Conservation (phyloP, 2,888 invertebrate species). For the Chymomyza procnemis region DNA sequence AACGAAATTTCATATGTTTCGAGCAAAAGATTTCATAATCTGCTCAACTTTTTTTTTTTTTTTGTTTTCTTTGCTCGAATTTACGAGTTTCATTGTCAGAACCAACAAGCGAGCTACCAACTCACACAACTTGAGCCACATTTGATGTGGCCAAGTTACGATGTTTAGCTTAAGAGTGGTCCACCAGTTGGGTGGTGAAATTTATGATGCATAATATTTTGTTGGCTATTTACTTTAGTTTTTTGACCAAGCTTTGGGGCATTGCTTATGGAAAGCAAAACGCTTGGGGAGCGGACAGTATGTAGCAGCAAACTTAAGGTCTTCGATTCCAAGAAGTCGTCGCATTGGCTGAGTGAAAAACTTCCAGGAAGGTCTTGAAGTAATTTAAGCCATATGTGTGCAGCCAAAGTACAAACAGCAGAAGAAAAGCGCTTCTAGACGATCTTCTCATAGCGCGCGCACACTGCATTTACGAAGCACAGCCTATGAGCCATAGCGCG, state of each 20-base stretch:
- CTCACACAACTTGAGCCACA: not conserved
- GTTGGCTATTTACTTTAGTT: conserved; percentile 14
- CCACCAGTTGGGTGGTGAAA: conserved; percentile 44
- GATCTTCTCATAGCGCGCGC: too few relatives aligned
- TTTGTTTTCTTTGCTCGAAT: not conserved
- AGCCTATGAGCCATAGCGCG: not conserved
- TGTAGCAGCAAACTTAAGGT: not conserved
- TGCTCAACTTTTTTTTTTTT: conserved; percentile 18
- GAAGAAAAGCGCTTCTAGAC: too few relatives aligned
- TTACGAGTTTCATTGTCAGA: conserved; percentile 57
- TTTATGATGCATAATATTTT: conserved; percentile 56
- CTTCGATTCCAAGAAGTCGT: not conserved
- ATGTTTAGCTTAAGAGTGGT: not conserved
- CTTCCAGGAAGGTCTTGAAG: not conserved
- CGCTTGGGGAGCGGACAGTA: not conserved
- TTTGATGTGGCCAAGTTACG: not conserved
- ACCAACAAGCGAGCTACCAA: conserved; percentile 22
- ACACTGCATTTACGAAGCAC: too few relatives aligned
- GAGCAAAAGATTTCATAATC: conserved; percentile 17
- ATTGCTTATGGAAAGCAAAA: conserved; percentile 7
- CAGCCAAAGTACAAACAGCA: not conserved
- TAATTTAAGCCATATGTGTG: not conserved
- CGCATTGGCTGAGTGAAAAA: not conserved
- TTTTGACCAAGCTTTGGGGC: conserved; percentile 44
- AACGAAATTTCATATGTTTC: conserved; percentile 2